Evolutionary conservation across 2,113 vertebrate species (phyloP).

Genomic region (Capreolus pygargus): DNA sequence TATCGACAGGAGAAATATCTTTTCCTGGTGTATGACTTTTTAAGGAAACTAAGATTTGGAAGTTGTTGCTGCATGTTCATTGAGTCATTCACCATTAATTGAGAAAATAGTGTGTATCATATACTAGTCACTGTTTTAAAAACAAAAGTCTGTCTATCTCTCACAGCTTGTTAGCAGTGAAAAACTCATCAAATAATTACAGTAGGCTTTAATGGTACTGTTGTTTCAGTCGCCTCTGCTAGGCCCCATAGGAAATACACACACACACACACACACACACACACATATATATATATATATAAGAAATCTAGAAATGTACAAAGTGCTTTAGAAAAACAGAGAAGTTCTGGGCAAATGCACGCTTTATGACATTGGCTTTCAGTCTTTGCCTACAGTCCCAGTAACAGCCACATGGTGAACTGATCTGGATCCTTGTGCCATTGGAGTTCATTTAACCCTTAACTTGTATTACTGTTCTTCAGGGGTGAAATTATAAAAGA

Average conservation of each 20-base stretch:
- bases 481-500: neutral
- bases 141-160: constrained; percentile 5
- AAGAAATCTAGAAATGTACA: neutral
- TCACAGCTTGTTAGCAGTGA: neutral
- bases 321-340: constrained; percentile 24
- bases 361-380: constrained; percentile 10
- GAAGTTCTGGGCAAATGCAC: neutral
- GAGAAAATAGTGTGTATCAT: constrained; percentile 20
- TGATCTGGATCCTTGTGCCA: neutral
- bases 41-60: constrained; percentile 32
- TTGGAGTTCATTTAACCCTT: neutral
- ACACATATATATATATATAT: neutral
- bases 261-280: neutral
- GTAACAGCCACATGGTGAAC: neutral
- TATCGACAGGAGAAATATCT: neutral
- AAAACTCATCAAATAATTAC: constrained; percentile 23
- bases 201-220: neutral
- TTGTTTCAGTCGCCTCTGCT: neutral
- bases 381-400: neutral
- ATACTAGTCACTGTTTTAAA: neutral
- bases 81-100: constrained; percentile 19
- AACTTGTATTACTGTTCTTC: neutral
- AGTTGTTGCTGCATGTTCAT: constrained; percentile 9
- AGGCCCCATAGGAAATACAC: neutral
- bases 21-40: constrained; percentile 16